phyloP scores from a whole-genome alignment of 2,888 invertebrate species.

The Eilema caniola region DNA sequence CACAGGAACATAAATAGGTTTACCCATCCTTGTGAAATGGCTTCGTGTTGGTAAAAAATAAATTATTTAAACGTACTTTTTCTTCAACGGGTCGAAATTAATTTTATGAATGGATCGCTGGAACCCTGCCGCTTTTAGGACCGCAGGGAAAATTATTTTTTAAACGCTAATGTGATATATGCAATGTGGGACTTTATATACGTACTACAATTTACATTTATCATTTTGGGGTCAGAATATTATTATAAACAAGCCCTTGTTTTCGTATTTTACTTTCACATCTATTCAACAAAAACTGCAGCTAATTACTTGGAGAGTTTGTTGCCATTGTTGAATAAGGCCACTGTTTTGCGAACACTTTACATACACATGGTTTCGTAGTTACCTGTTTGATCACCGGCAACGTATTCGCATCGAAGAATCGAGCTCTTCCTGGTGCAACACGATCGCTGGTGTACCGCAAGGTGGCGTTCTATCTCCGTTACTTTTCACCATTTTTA shows the following conservation, averaged over 20 bases:
- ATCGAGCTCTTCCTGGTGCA: too few species aligned
- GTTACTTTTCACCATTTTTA: too few species aligned
- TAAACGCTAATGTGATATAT: slow-evolving; percentile 11
- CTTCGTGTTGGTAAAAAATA: slow-evolving; percentile 16
- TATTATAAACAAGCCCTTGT: not conserved
- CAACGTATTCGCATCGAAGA: too few species aligned
- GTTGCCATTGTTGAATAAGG: too few species aligned
- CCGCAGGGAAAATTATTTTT: slow-evolving; percentile 16
- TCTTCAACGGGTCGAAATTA: slow-evolving; percentile 29
- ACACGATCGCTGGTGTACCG: too few species aligned
- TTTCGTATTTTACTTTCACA: not conserved
- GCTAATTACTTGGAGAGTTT: too few species aligned
- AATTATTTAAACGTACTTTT: slow-evolving; percentile 39
- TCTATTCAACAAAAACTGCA: not conserved
- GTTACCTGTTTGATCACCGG: too few species aligned
- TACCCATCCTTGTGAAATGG: not conserved
- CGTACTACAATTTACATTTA: not conserved
- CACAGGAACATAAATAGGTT: not conserved
- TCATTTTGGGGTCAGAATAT: not conserved
- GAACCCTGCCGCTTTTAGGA: slow-evolving; percentile 11
- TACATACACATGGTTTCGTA: too few species aligned
- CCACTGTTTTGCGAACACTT: too few species aligned
- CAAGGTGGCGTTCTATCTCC: too few species aligned
- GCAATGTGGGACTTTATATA: slow-evolving; percentile 6
- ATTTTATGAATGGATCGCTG: slow-evolving; percentile 26